Evolutionary conservation across 2,113 vertebrate genomes (phyloP).

Genomic region (Struthidea cinerea): DNA sequence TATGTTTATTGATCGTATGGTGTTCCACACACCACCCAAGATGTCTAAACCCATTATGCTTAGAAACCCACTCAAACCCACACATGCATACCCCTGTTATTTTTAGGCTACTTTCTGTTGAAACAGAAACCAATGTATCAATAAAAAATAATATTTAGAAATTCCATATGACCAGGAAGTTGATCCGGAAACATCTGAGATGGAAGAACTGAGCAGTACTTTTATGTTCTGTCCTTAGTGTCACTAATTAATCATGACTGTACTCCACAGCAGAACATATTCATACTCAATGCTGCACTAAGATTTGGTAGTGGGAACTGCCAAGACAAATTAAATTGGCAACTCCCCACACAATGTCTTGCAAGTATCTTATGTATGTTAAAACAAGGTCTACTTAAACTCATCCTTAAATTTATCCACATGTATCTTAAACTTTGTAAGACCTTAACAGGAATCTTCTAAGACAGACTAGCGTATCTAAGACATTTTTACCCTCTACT

Average conservation of each 20-base stretch:
- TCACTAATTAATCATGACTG: not conserved
- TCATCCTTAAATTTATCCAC: not conserved
- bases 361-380: not conserved
- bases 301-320: not conserved
- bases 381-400: not conserved
- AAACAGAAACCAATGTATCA: not conserved
- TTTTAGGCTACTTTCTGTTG: not conserved
- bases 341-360: not conserved
- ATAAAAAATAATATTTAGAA: not conserved
- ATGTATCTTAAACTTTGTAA: not conserved
- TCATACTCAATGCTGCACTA: not conserved
- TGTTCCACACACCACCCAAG: not conserved
- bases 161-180: not conserved
- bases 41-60: not conserved
- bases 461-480: not conserved
- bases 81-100: accelerated
- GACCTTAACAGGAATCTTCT: not conserved
- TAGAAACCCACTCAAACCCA: not conserved
- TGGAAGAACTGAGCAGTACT: not conserved
- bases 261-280: not conserved
- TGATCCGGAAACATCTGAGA: not conserved
- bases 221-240: not conserved
- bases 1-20: not conserved
- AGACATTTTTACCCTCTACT: not conserved
- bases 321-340: not conserved